Evolutionary conservation across 2,797 vertebrate genomes (phyloP).

Genomic region (Hippocampus kuda): DNA sequence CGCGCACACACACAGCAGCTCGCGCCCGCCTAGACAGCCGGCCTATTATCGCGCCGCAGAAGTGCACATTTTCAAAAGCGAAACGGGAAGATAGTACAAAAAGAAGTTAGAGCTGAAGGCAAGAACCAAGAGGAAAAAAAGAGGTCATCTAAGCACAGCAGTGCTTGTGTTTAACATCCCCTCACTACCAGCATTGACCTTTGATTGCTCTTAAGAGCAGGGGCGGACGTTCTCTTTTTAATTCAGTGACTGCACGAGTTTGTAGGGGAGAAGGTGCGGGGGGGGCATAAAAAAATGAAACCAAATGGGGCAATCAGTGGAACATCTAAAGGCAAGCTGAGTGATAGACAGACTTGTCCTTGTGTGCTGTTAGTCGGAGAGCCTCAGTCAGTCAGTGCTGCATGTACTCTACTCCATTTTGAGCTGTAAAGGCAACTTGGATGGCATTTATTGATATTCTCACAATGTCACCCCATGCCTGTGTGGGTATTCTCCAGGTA

Average conservation of each 20-base stretch:
- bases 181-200: slow-evolving; percentile 16
- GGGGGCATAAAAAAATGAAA: too few species aligned
- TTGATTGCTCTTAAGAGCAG: slow-evolving; percentile 36
- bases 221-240: slow-evolving; percentile 9
- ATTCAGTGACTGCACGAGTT: background rate
- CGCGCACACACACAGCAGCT: background rate
- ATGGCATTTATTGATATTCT: too few species aligned
- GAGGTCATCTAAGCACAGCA: slow-evolving; percentile 11
- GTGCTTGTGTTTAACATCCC: slow-evolving; percentile 2
- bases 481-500: too few species aligned
- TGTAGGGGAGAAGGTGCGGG: too few species aligned
- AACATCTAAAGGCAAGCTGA: background rate
- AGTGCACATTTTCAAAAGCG: slow-evolving; percentile 35
- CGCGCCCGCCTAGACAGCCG: slow-evolving; percentile 23
- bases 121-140: background rate
- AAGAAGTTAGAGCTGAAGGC: background rate
- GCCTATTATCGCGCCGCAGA: slow-evolving; percentile 40
- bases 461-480: too few species aligned
- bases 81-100: slow-evolving; percentile 16
- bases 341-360: background rate
- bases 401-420: too few species aligned
- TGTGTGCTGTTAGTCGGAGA: background rate
- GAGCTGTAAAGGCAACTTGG: too few species aligned
- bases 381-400: too few species aligned
- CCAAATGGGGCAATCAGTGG: background rate